Evolutionary conservation across 2,797 vertebrate species (phyloP).

Genomic region (Bradypus variegatus): DNA sequence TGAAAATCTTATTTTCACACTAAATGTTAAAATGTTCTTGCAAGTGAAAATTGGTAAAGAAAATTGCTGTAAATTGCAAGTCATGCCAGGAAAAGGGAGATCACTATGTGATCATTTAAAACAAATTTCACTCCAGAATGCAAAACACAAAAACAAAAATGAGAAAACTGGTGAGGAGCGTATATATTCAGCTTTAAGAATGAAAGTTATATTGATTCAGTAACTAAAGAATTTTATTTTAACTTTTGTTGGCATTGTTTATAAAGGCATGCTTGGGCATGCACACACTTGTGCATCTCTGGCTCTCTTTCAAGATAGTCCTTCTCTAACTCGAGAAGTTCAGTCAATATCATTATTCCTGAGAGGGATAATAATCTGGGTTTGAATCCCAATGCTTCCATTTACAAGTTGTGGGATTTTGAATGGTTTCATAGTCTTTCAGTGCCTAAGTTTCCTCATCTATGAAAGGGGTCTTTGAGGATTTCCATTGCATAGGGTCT

Average conservation of each 20-base stretch:
- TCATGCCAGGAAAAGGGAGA: background rate
- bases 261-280: background rate
- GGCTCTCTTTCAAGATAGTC: background rate
- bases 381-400: too few relatives aligned
- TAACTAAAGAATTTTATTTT: background rate
- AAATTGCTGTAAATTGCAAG: background rate
- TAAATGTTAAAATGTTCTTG: background rate
- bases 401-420: too few relatives aligned
- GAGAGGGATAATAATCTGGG: background rate
- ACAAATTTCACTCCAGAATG: background rate
- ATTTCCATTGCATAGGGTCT: background rate
- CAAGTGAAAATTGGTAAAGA: background rate
- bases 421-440: too few relatives aligned
- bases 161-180: background rate
- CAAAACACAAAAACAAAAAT: background rate
- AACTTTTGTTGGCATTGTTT: background rate
- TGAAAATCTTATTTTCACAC: background rate
- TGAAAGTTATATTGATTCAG: background rate
- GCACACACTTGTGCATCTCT: background rate
- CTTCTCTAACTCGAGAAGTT: background rate
- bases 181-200: background rate
- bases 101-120: background rate
- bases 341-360: background rate
- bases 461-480: background rate
- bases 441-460: too few relatives aligned